Conservation (phyloP, 92 coral and sea anemone genomes). For the Diadumene lineata region DNA sequence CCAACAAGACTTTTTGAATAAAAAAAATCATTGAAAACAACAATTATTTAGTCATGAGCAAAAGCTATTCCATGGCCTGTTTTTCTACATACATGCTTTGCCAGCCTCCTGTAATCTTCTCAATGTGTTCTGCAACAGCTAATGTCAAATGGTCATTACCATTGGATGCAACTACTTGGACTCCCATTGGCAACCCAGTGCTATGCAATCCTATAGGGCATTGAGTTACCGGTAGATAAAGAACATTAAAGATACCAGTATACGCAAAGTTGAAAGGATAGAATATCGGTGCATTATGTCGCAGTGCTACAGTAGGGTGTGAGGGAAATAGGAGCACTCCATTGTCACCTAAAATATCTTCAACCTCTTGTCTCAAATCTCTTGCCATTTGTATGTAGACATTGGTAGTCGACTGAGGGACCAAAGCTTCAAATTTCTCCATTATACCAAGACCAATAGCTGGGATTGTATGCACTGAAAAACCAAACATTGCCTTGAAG, state of each 20-base stretch:
- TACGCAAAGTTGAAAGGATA: conserved; percentile 80
- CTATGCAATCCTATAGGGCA: conserved; percentile 79
- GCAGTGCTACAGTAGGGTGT: conserved; percentile 79
- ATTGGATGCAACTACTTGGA: conserved; percentile 77
- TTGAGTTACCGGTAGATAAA: conserved; percentile 89
- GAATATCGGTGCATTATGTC: conserved; percentile 76
- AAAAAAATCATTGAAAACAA: background rate
- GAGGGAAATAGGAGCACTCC: conserved; percentile 89
- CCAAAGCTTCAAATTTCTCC: conserved; percentile 71
- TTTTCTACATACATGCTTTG: conserved; percentile 52
- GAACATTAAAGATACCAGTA: conserved; percentile 92
- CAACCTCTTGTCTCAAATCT: conserved; percentile 74
- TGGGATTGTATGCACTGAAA: conserved; percentile 84
- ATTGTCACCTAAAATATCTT: conserved; percentile 77
- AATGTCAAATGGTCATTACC: conserved; percentile 78
- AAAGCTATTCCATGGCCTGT: conserved; percentile 7
- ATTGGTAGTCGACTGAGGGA: conserved; percentile 67
- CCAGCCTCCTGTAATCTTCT: conserved; percentile 88
- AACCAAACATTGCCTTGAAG: conserved; percentile 72
- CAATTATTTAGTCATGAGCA: background rate
- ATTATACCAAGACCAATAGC: conserved; percentile 85
- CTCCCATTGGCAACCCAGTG: conserved; percentile 83
- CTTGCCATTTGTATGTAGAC: conserved; percentile 62
- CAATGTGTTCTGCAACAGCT: conserved; percentile 86
- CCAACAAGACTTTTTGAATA: background rate